Evolutionary conservation across 2,797 vertebrate genomes (phyloP), one percentile per base, ranked within the genome.

Genomic region (Glyptemys insculpta): DNA sequence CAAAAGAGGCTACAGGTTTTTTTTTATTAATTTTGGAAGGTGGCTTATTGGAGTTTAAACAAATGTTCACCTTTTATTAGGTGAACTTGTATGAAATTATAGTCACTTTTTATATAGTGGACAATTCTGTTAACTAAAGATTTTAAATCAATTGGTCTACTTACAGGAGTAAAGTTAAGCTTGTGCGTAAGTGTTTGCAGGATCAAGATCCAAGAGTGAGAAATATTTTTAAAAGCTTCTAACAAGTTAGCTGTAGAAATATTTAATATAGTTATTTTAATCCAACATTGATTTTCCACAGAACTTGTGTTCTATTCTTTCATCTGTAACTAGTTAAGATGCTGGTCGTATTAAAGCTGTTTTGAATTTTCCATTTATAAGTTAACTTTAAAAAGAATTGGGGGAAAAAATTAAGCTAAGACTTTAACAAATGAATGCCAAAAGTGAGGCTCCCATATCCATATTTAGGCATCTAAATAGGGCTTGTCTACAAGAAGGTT

Each of bases 21-120:
- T 31, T 52, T 93, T 84, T 96, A 96, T 79, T 59, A 27, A 86
- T 83, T 94, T 65, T 79, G 44, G 47, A 81, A 81, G 95, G 0
- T 49, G 84, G 82, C 74, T 79, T 49, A 86, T 54, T 50, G 88
- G 47, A 74, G 47, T 87, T 96, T 94, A 53, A 56, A n/a, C 72
- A 8, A 95, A 19, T 79, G 2, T 92, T 88, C 29, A 57, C 59
- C 56, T 81, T 95, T 74, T 92, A 91, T 29, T 37, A 91, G 65
- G 41, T 68, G 78, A 21, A 85, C 31, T 31, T 88, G 10, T 74
- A 41, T 81, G 50, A 91, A 84, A 85, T 12, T 53, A 41, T 11
- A 23, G 18, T 44, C 12, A 74, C 21, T 74, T 21, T 74, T 74
- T 21, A 74, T 44, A 44, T n/a, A 74, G 37, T 74, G n/a, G 37